phyloP scores from a whole-genome alignment of 2,888 invertebrate species.

The Diarsia brunnea region DNA sequence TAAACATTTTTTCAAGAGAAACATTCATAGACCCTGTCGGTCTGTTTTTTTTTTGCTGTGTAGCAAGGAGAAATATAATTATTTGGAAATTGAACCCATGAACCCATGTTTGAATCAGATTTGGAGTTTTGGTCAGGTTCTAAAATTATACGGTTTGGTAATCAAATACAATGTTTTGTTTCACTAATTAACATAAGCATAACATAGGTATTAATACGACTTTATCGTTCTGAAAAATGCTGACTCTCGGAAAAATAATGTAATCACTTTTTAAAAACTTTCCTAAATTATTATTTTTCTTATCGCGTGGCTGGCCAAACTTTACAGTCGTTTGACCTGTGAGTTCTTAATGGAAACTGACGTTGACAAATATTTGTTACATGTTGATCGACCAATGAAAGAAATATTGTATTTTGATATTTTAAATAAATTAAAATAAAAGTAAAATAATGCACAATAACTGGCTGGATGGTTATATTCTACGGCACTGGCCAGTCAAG shows the following conservation, averaged over 20 bases:
- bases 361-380: background rate
- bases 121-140: background rate
- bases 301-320: constrained; percentile 28
- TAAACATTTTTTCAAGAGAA: too few species aligned
- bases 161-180: background rate
- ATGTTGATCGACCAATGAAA: too few species aligned
- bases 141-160: background rate
- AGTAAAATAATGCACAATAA: background rate
- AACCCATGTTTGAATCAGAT: background rate
- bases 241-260: too few species aligned
- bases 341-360: constrained; percentile 27
- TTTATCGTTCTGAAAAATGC: too few species aligned
- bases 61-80: too few species aligned
- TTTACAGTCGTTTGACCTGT: constrained; percentile 4
- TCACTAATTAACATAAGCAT: background rate
- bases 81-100: too few species aligned
- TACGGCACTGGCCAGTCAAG: background rate
- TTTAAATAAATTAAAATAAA: too few species aligned
- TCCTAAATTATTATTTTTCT: constrained; percentile 13
- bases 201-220: too few species aligned
- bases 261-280: constrained; percentile 23
- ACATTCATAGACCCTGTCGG: too few species aligned
- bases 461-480: background rate
- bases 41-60: too few species aligned
- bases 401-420: too few species aligned